These are phyloP conservation scores for Cryptus armator DNA, from an alignment of 2,888 invertebrate species.

Conservation along the genomic window DNA sequence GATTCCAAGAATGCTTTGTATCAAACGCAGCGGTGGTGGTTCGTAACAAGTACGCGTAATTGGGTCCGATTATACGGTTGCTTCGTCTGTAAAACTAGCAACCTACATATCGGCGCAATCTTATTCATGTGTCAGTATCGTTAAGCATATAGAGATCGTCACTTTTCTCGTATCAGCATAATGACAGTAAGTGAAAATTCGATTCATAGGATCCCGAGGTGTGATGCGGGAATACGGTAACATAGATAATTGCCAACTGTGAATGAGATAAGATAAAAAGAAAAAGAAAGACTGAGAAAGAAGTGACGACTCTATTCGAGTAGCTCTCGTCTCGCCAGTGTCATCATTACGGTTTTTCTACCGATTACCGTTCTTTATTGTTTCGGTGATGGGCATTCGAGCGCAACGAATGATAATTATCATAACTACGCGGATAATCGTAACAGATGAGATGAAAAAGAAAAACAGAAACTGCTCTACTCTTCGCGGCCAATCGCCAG, in stretches of 20 bases:
- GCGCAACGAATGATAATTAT: constrained; percentile 68
- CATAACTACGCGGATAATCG: constrained; percentile 15
- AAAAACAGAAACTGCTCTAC: not conserved
- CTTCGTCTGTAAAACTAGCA: constrained; percentile 76
- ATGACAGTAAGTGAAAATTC: not conserved
- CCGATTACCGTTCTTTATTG: constrained; percentile 76
- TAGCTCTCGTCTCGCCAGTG: constrained; percentile 40
- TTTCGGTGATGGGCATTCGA: constrained; percentile 71
- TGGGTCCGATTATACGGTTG: constrained; percentile 72
- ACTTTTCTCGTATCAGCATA: too few relatives aligned
- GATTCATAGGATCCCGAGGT: not conserved
- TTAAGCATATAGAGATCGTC: not conserved
- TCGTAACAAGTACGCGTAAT: constrained; percentile 57
- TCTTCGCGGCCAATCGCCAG: not conserved
- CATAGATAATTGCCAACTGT: not conserved
- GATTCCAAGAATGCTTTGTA: not conserved
- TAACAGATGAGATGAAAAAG: constrained; percentile 30
- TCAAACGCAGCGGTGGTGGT: not conserved
- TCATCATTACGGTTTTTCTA: constrained; percentile 74
- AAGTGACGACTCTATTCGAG: constrained; percentile 9
- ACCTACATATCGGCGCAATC: constrained; percentile 70
- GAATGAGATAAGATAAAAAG: not conserved
- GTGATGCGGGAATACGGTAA: not conserved
- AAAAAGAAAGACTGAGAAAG: not conserved
- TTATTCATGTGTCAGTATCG: not conserved